A percentile compares a stretch with the other conserved stretches of the same genome.
phyloP scores from a whole-genome alignment of 2,888 invertebrate species.

The Drosophila cognata region DNA sequence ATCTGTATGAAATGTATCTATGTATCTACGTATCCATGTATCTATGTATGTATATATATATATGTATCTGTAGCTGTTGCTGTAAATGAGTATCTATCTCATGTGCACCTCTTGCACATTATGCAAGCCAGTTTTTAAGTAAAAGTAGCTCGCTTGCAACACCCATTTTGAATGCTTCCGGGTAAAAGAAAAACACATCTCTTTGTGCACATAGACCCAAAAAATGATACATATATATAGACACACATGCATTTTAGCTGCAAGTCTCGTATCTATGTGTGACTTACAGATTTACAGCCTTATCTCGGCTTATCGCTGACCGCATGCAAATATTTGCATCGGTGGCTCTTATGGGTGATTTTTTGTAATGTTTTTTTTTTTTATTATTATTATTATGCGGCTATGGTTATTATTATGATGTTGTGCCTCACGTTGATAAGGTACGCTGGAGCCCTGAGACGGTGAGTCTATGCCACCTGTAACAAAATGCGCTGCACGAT shows the following conservation, averaged over 20 bases:
- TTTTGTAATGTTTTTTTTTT: not conserved
- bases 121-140: constrained; percentile 62
- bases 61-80: constrained; percentile 9
- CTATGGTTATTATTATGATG: constrained; percentile 3
- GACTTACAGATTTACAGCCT: constrained; percentile 27
- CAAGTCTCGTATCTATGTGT: constrained; percentile 1
- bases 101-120: constrained; percentile 37
- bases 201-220: constrained; percentile 28
- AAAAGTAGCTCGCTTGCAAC: constrained; percentile 70
- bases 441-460: not conserved
- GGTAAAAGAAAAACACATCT: constrained; percentile 43
- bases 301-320: constrained; percentile 61
- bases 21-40: not conserved
- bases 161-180: constrained; percentile 62
- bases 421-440: constrained; percentile 22
- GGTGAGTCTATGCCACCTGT: constrained; percentile 12
- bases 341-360: constrained; percentile 27
- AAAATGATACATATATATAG: not conserved
- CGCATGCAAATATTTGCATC: constrained; percentile 72
- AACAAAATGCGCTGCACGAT: not conserved
- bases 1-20: constrained; percentile 14
- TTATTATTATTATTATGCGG: constrained; percentile 16
- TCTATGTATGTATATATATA: constrained; percentile 17
- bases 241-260: constrained; percentile 31
- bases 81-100: constrained; percentile 9